Evolutionary conservation across 1,140 invertebrate genomes (phyloP).

Genomic region (Periplaneta americana): DNA sequence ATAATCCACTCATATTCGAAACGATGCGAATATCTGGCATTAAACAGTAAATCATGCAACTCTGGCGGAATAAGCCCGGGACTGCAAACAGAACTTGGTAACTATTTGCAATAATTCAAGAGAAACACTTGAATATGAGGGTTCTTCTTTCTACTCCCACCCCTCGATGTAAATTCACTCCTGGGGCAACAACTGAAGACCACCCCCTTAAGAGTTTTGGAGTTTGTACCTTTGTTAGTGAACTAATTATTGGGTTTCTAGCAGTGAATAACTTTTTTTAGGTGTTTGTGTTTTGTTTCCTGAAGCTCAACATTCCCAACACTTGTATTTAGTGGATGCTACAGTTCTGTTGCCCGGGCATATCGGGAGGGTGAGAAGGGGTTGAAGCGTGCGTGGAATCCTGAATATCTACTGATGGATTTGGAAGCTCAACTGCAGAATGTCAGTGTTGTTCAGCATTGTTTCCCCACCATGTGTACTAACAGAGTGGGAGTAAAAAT

Average conservation of each 20-base stretch:
- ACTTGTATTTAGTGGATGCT: not conserved
- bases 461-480: not conserved
- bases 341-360: not conserved
- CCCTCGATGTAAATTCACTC: no score
- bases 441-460: not conserved
- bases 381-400: not conserved
- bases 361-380: not conserved
- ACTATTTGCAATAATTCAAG: no score
- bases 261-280: not conserved
- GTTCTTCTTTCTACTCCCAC: no score
- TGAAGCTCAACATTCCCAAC: not conserved
- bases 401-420: not conserved
- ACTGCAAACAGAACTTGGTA: no score
- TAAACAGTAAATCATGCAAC: no score
- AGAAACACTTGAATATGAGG: no score
- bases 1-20: no score
- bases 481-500: not conserved
- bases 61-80: no score
- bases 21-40: no score
- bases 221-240: not conserved
- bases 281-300: not conserved
- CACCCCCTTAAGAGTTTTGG: not conserved
- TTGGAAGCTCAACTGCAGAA: not conserved
- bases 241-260: not conserved
- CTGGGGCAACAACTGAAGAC: not conserved